phyloP scores from a whole-genome alignment of 1,140 invertebrate species.

The Macrosteles quadrilineatus region DNA sequence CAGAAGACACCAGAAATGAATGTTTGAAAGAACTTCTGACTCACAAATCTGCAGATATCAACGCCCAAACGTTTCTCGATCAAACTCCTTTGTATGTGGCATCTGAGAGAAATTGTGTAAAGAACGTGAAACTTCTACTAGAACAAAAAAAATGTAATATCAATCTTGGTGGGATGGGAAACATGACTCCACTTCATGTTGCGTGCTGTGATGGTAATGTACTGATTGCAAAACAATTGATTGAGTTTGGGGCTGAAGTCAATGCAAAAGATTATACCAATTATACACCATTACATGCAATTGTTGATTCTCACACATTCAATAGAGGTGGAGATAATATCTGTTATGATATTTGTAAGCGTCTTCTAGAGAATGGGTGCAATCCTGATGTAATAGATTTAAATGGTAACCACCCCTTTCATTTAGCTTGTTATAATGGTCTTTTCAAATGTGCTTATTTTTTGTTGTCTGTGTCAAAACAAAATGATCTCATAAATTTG shows the following conservation, averaged over 20 bases:
- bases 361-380: slow-evolving; percentile 29
- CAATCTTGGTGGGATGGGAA: slow-evolving; percentile 27
- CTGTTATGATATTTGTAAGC: slow-evolving; percentile 19
- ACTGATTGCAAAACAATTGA: slow-evolving; percentile 34
- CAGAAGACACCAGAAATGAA: too few relatives aligned
- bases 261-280: slow-evolving; percentile 33
- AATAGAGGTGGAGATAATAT: background rate
- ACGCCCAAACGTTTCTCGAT: too few relatives aligned
- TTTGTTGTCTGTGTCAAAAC: slow-evolving; percentile 30
- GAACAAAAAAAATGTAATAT: slow-evolving; percentile 28
- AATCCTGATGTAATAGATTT: slow-evolving; percentile 17
- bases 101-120: too few relatives aligned
- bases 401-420: slow-evolving; percentile 33
- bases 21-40: slow-evolving; percentile 29
- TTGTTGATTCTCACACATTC: slow-evolving; percentile 19
- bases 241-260: too few relatives aligned
- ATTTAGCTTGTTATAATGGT: slow-evolving; percentile 38
- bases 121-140: background rate
- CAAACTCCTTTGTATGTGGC: background rate
- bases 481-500: too few relatives aligned
- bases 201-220: slow-evolving; percentile 38
- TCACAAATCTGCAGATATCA: slow-evolving; percentile 44
- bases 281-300: too few relatives aligned
- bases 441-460: slow-evolving; percentile 30
- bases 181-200: slow-evolving; percentile 39